Evolutionary conservation across 2,888 invertebrate species (phyloP).

Genomic region (Conus canariensis): DNA sequence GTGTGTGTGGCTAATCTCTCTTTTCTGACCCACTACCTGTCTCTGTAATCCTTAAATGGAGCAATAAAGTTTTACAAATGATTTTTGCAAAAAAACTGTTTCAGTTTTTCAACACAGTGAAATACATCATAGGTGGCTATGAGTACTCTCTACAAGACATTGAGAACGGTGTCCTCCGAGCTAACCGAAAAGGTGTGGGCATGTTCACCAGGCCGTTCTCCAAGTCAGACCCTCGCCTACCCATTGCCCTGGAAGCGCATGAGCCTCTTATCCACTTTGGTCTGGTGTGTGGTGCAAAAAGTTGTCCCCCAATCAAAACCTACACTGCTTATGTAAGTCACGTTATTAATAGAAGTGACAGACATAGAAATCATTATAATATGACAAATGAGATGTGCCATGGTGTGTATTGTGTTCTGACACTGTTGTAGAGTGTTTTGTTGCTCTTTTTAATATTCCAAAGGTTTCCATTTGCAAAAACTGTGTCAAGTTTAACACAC

Average conservation of each 20-base stretch:
- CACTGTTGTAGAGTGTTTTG: too few relatives aligned
- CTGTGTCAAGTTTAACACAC: too few relatives aligned
- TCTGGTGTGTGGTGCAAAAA: slow-evolving; percentile 80
- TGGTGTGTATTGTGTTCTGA: too few relatives aligned
- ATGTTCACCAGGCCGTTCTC: slow-evolving; percentile 79
- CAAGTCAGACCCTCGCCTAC: slow-evolving; percentile 77
- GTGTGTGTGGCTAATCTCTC: too few relatives aligned
- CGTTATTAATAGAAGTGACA: neutral
- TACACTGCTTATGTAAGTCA: slow-evolving; percentile 76
- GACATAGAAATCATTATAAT: slow-evolving; percentile 34
- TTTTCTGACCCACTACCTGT: too few relatives aligned
- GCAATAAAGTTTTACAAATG: too few relatives aligned
- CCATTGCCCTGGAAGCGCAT: slow-evolving; percentile 75
- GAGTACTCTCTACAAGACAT: slow-evolving; percentile 80
- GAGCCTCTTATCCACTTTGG: slow-evolving; percentile 81
- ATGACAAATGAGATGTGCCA: too few relatives aligned
- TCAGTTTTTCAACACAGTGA: slow-evolving; percentile 80
- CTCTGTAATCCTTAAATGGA: too few relatives aligned
- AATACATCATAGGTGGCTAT: slow-evolving; percentile 80
- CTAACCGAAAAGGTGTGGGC: slow-evolving; percentile 79
- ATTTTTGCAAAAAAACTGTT: neutral
- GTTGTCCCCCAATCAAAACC: slow-evolving; percentile 80
- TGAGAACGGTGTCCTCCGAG: slow-evolving; percentile 80
- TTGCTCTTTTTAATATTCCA: too few relatives aligned
- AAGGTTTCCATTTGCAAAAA: too few relatives aligned